Evolutionary conservation across 2,113 vertebrate genomes (phyloP).

Genomic region (Meleagris gallopavo): DNA sequence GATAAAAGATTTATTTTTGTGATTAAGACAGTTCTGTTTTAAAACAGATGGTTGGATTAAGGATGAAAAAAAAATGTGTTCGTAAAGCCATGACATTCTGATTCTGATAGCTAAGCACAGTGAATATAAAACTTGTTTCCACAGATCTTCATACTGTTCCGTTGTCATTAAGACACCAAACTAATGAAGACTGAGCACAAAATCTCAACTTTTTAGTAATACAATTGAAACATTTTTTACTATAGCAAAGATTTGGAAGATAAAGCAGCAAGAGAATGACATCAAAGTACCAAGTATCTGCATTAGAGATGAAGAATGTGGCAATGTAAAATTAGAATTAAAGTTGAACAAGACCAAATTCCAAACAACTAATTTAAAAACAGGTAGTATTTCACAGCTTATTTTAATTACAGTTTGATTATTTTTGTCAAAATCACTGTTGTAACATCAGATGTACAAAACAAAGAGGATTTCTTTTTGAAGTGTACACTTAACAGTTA

Average conservation of each 20-base stretch:
- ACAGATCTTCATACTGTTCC: not conserved
- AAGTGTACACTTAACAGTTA: slow-evolving; percentile 59
- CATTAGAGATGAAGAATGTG: not conserved
- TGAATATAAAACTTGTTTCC: not conserved
- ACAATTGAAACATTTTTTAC: not conserved
- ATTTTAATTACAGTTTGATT: slow-evolving; percentile 7
- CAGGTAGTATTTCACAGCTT: not conserved
- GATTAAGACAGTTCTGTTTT: not conserved
- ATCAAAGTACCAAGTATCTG: not conserved
- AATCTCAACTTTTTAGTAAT: not conserved
- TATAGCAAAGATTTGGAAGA: not conserved
- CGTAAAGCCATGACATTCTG: not conserved
- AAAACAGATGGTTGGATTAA: not conserved
- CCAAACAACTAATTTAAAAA: not conserved
- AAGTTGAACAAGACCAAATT: not conserved
- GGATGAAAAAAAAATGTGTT: not conserved
- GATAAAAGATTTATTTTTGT: not conserved
- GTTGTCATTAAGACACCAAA: not conserved
- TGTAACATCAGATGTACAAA: slow-evolving; percentile 12
- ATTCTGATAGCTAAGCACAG: not conserved
- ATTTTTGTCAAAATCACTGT: slow-evolving; percentile 44
- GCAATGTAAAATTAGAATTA: not conserved
- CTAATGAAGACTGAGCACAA: not conserved
- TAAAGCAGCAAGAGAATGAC: not conserved
- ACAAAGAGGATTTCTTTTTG: slow-evolving; percentile 23